These are phyloP conservation scores for Amorpha juglandis DNA, from an alignment of 2,888 invertebrate species.

Conservation along the genomic window DNA sequence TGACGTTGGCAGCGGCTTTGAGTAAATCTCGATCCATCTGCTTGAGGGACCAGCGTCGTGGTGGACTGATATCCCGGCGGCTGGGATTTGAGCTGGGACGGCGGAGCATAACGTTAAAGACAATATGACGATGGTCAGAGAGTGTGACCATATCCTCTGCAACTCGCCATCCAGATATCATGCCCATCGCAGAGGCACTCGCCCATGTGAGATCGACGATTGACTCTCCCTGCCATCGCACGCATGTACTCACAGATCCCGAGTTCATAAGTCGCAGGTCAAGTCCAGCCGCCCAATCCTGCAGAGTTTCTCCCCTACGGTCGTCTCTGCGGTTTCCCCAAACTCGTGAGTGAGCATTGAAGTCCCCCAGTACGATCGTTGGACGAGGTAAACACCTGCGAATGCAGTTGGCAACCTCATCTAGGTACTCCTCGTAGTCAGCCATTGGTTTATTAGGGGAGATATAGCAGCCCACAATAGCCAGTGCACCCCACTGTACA, in stretches of 20 bases:
- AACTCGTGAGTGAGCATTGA: constrained; percentile 18
- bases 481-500: background rate
- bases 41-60: constrained; percentile 17
- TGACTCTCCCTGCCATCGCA: constrained; percentile 29
- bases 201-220: constrained; percentile 29
- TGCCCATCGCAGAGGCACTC: background rate
- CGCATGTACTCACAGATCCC: constrained; percentile 27
- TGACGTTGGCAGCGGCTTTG: constrained; percentile 9
- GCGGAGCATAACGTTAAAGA: background rate
- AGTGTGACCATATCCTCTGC: constrained; percentile 11
- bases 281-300: constrained; percentile 24
- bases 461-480: background rate
- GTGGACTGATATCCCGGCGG: background rate
- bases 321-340: constrained; percentile 13
- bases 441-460: background rate
- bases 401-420: background rate
- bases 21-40: constrained; percentile 16
- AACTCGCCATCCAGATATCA: background rate
- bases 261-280: constrained; percentile 23
- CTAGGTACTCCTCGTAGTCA: background rate
- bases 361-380: background rate
- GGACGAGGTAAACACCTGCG: constrained; percentile 12
- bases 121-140: constrained; percentile 18
- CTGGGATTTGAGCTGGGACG: background rate
- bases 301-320: background rate